Evolutionary conservation across 1,140 invertebrate genomes (phyloP).

Genomic region (Bathynomus jamesi): DNA sequence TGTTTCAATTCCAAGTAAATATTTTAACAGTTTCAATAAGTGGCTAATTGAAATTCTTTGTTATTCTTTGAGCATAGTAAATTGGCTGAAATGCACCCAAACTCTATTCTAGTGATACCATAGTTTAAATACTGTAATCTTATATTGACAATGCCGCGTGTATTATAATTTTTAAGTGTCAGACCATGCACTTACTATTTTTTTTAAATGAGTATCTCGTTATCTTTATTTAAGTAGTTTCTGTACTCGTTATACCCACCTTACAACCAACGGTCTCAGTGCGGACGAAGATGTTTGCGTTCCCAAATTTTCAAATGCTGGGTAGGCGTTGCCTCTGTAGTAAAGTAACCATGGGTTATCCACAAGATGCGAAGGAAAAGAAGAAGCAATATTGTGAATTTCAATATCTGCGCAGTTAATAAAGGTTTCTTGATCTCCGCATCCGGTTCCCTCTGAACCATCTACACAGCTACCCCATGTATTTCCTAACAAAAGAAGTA

Average conservation of each 20-base stretch:
- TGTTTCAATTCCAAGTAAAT: neutral
- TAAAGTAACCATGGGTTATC: slow-evolving; percentile 67
- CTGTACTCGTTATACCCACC: neutral
- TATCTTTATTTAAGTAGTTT: neutral
- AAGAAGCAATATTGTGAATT: slow-evolving; percentile 44
- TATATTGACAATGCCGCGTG: neutral
- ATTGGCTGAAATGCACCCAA: too few relatives aligned
- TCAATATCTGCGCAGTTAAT: slow-evolving; percentile 77
- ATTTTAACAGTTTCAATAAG: neutral
- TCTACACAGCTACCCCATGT: slow-evolving; percentile 58
- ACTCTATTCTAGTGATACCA: too few relatives aligned
- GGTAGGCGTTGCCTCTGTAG: slow-evolving; percentile 51
- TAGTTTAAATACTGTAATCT: too few relatives aligned
- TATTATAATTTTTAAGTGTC: neutral
- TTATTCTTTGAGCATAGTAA: too few relatives aligned
- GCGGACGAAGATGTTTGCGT: neutral
- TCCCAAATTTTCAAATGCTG: slow-evolving; percentile 46
- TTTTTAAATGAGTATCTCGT: neutral
- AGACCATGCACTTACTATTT: neutral
- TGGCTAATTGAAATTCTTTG: too few relatives aligned
- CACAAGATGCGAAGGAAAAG: slow-evolving; percentile 24
- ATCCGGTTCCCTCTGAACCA: slow-evolving; percentile 73
- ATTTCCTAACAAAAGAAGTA: slow-evolving; percentile 42
- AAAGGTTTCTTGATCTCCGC: slow-evolving; percentile 77
- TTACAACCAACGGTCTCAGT: slow-evolving; percentile 10